Evolutionary conservation across 2,113 vertebrate species (phyloP).

Genomic region (human): DNA sequence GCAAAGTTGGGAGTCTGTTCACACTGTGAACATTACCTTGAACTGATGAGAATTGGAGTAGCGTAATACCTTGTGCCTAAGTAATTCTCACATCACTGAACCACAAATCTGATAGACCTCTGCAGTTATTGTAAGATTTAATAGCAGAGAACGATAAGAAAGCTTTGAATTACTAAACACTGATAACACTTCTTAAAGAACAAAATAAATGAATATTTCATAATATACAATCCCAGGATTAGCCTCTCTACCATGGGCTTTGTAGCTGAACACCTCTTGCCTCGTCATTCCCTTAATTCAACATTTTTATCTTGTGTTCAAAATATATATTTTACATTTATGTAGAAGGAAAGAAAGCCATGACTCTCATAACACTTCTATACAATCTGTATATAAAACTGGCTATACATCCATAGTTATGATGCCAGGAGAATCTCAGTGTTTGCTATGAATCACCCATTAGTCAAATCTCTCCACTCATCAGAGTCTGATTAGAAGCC

Average conservation of each 20-base stretch:
- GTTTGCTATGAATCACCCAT: neutral
- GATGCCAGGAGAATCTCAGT: neutral
- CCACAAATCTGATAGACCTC: neutral
- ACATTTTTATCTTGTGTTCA: neutral
- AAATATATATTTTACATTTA: neutral
- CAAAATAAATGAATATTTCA: neutral
- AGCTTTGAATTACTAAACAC: neutral
- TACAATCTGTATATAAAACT: neutral
- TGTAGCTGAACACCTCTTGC: neutral
- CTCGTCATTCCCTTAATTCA: neutral
- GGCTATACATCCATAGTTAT: neutral
- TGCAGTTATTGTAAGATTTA: neutral
- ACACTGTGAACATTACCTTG: neutral
- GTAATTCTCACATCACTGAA: neutral
- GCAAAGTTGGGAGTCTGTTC: neutral
- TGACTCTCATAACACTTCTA: neutral
- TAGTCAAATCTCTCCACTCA: neutral
- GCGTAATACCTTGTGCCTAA: neutral
- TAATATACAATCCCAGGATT: neutral
- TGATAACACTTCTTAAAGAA: conserved; percentile 31
- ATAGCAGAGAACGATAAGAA: neutral
- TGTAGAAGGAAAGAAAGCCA: neutral
- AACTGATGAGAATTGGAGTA: neutral
- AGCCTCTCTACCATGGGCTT: neutral
- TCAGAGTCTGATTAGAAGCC: neutral